These are phyloP conservation scores for Novumbra hubbsi DNA, from an alignment of 2,797 vertebrate species.

Conservation along the genomic window DNA sequence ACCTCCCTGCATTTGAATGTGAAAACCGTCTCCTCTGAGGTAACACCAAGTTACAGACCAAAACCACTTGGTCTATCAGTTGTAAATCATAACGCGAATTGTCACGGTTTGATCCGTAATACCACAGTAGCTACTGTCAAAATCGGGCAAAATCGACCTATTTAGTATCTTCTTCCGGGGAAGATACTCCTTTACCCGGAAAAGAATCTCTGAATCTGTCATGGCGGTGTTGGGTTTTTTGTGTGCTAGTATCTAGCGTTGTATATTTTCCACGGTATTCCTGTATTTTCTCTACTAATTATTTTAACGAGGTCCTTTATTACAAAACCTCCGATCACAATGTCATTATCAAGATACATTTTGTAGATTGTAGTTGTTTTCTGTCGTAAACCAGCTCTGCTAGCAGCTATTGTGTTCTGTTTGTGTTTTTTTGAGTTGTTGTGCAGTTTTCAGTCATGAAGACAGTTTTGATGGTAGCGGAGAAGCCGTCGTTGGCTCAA, in stretches of 20 bases:
- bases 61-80: not conserved
- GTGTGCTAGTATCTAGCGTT: not conserved
- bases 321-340: not conserved
- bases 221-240: not conserved
- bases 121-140: not conserved
- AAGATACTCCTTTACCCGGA: not conserved
- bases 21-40: not conserved
- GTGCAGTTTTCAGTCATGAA: constrained; percentile 73
- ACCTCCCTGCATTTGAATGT: not conserved
- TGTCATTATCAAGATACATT: not conserved
- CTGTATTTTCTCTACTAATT: not conserved
- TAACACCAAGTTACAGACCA: not conserved
- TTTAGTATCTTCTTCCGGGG: not conserved
- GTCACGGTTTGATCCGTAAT: not conserved
- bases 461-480: constrained; percentile 93
- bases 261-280: not conserved
- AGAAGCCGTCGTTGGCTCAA: constrained; percentile 94
- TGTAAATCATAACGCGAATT: not conserved
- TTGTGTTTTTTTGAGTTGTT: not conserved
- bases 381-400: not conserved
- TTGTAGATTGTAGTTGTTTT: not conserved
- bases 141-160: not conserved
- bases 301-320: not conserved
- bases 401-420: too few relatives aligned
- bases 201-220: not conserved